Evolutionary conservation across 1,140 invertebrate species (phyloP).

Genomic region (Brachionus rotundiformis): DNA sequence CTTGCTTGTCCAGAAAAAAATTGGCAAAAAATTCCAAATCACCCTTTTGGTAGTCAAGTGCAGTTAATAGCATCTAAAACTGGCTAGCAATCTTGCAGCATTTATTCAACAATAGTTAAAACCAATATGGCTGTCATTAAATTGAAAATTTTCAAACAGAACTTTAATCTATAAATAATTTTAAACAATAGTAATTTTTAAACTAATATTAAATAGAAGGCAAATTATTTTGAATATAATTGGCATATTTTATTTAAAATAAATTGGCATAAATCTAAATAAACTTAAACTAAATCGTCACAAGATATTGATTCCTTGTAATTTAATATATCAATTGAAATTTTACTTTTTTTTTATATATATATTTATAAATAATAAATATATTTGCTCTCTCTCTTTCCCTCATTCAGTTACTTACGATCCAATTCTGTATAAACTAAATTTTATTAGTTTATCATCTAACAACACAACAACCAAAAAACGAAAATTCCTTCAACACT

Average conservation of each 20-base stretch:
- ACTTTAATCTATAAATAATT: constrained; percentile 48
- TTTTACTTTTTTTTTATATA: not conserved
- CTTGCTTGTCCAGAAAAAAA: not conserved
- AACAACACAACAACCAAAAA: constrained; percentile 7
- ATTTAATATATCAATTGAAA: not conserved
- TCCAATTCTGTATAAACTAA: constrained; percentile 24
- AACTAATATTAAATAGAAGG: not conserved
- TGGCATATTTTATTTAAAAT: not conserved
- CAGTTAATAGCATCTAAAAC: not conserved
- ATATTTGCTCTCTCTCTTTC: not conserved
- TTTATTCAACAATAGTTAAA: not conserved
- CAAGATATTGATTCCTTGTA: not conserved
- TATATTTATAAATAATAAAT: too few species aligned
- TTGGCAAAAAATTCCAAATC: not conserved
- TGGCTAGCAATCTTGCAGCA: too few species aligned
- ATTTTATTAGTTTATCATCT: constrained; percentile 35
- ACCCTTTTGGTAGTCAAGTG: not conserved
- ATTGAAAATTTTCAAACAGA: not conserved
- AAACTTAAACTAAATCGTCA: too few species aligned
- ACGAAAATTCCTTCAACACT: constrained; percentile 10
- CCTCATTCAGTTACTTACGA: constrained; percentile 21
- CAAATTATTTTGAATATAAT: constrained; percentile 1
- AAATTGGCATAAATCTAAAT: not conserved
- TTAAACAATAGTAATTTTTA: constrained; percentile 23
- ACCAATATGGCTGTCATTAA: constrained; percentile 48